A percentile compares a stretch with the other conserved stretches of the same genome.
Conservation (phyloP, 1,140 invertebrate species). For the Zaprionus taronus region DNA sequence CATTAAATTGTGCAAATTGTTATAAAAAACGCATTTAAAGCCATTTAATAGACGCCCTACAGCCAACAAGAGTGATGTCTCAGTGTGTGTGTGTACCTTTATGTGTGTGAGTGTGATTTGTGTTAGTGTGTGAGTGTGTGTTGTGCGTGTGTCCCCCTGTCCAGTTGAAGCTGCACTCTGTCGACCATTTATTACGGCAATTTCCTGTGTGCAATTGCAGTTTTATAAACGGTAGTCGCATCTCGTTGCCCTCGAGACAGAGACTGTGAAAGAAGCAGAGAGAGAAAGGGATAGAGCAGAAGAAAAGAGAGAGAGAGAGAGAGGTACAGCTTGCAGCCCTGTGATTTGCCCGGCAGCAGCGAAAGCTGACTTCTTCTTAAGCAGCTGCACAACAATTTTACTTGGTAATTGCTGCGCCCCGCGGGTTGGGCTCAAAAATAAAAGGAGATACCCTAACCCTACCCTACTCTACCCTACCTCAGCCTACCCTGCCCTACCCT, state of each 20-base stretch:
- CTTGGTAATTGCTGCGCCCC: conserved; percentile 6
- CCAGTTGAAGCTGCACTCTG: conserved; percentile 53
- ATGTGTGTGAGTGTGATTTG: too few species aligned
- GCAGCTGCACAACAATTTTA: conserved; percentile 7
- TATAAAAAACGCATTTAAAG: conserved; percentile 74
- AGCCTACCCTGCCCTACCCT: neutral
- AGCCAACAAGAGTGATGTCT: conserved; percentile 21
- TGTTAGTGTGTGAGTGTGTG: conserved; percentile 6
- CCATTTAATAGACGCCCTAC: conserved; percentile 59
- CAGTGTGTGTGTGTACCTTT: neutral
- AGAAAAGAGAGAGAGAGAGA: neutral
- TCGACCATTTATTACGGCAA: conserved; percentile 75
- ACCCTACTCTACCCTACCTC: too few species aligned
- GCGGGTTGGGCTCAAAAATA: neutral
- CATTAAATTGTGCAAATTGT: conserved; percentile 74
- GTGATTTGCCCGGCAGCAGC: conserved; percentile 40
- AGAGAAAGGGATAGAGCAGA: neutral
- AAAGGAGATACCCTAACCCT: too few species aligned
- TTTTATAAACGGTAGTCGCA: conserved; percentile 79
- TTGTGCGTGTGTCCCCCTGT: conserved; percentile 25
- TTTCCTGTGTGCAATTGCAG: conserved; percentile 76
- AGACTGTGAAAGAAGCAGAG: neutral
- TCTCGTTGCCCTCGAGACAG: conserved; percentile 45
- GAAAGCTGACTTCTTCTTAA: conserved; percentile 19
- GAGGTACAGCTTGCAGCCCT: neutral